A percentile compares a stretch with the other conserved stretches of the same genome.
Evolutionary conservation across 1,140 invertebrate species (phyloP).

Genomic region (Asbolus verrucosus): DNA sequence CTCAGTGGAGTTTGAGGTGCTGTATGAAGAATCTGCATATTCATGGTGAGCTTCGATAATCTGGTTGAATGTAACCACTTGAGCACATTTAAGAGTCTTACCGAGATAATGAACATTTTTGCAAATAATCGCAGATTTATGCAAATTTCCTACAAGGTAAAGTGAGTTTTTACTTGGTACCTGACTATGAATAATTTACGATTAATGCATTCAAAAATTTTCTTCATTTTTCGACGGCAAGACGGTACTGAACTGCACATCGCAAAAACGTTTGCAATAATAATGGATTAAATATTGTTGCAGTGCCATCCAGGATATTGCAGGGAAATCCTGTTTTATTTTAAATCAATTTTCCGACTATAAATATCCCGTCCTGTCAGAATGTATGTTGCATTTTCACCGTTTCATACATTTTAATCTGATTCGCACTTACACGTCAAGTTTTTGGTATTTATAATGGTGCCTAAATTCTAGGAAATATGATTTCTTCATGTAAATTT

Average conservation of each 20-base stretch:
- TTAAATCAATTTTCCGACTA: slow-evolving; percentile 33
- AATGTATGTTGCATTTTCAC: slow-evolving; percentile 36
- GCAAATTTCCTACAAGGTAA: slow-evolving; percentile 48
- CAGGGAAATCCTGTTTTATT: slow-evolving; percentile 39
- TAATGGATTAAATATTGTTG: slow-evolving; percentile 14
- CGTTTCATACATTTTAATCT: slow-evolving; percentile 41
- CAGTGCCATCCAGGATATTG: slow-evolving; percentile 31
- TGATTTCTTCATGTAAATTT: too few relatives aligned
- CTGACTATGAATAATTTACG: slow-evolving; percentile 37
- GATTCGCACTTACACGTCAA: slow-evolving; percentile 22
- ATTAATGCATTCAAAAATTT: slow-evolving; percentile 13
- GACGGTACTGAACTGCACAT: too few relatives aligned
- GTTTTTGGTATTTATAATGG: neutral
- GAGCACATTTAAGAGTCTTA: slow-evolving; percentile 47
- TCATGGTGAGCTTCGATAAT: slow-evolving; percentile 46
- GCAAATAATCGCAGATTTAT: slow-evolving; percentile 48
- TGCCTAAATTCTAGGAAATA: too few relatives aligned
- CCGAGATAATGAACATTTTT: slow-evolving; percentile 49
- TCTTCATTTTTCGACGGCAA: slow-evolving; percentile 23
- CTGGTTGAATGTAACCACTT: slow-evolving; percentile 48
- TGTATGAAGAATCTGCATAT: slow-evolving; percentile 47
- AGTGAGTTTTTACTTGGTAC: slow-evolving; percentile 46
- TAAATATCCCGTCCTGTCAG: slow-evolving; percentile 37
- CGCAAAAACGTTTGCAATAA: neutral
- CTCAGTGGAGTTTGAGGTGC: neutral